Evolutionary conservation across 2,113 vertebrate species (phyloP).

Genomic region (Ophiodon elongatus): DNA sequence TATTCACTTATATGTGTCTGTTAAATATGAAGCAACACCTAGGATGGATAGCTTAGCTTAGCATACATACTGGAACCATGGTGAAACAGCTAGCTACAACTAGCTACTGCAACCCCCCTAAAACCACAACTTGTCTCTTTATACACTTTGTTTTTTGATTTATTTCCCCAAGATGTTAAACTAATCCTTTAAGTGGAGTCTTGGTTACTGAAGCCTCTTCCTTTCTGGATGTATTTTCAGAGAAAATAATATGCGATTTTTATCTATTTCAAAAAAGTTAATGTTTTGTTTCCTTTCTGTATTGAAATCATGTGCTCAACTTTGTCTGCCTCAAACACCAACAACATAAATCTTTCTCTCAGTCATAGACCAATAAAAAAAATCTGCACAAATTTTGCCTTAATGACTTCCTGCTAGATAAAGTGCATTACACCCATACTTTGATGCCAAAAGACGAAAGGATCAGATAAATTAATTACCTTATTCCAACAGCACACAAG

Average conservation of each 20-base stretch:
- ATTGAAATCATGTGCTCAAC: slow-evolving; percentile 37
- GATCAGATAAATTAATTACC: slow-evolving; percentile 69
- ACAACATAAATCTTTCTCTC: slow-evolving; percentile 35
- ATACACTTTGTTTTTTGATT: neutral
- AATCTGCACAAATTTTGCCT: slow-evolving; percentile 33
- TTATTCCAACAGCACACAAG: slow-evolving; percentile 60
- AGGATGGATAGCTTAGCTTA: neutral
- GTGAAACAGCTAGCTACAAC: neutral
- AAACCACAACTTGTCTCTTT: neutral
- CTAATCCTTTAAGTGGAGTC: neutral
- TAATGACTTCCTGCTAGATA: slow-evolving; percentile 63
- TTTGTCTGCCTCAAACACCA: slow-evolving; percentile 7
- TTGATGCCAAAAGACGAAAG: slow-evolving; percentile 61
- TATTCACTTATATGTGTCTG: neutral
- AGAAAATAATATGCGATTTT: neutral
- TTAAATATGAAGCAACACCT: neutral
- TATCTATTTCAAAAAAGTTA: neutral
- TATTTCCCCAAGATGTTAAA: neutral
- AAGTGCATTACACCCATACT: slow-evolving; percentile 60
- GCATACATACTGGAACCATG: neutral
- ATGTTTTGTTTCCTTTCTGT: slow-evolving; percentile 32
- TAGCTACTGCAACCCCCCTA: neutral
- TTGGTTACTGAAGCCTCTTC: neutral
- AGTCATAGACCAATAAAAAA: slow-evolving; percentile 32
- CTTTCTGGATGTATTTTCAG: neutral